phyloP scores from a whole-genome alignment of 2,113 vertebrate species.

The Toxostoma redivivum region DNA sequence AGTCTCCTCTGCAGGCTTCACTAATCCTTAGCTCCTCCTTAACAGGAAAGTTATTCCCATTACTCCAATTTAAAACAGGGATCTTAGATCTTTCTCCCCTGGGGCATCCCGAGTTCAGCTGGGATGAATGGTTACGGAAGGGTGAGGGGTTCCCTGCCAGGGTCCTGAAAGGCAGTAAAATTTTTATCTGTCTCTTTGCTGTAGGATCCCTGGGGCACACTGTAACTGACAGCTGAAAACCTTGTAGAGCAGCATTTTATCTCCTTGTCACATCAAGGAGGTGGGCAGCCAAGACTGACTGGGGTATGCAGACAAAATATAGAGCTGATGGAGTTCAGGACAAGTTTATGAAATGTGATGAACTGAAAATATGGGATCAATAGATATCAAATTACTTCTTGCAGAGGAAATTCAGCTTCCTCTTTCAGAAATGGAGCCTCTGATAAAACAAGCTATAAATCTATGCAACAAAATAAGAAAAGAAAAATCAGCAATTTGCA shows the following conservation, averaged over 20 bases:
- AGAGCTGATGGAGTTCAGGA: background rate
- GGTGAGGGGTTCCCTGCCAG: background rate
- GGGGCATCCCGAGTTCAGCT: background rate
- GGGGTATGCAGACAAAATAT: background rate
- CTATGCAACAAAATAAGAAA: background rate
- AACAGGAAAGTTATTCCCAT: background rate
- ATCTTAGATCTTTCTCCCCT: background rate
- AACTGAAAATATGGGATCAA: background rate
- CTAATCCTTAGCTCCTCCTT: background rate
- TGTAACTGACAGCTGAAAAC: background rate
- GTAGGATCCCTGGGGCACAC: background rate
- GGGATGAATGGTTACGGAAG: background rate
- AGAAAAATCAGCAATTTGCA: background rate
- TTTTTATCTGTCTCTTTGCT: background rate
- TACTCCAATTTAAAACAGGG: background rate
- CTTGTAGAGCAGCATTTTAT: background rate
- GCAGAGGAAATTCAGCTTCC: background rate
- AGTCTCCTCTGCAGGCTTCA: background rate
- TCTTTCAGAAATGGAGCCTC: background rate
- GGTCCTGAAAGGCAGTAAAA: background rate
- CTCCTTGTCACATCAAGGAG: background rate
- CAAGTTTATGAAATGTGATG: background rate
- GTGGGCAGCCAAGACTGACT: background rate
- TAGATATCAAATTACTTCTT: background rate
- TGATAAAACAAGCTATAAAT: background rate